phyloP scores from a whole-genome alignment of 2,888 invertebrate genomes.

The Ectemnius continuus region DNA sequence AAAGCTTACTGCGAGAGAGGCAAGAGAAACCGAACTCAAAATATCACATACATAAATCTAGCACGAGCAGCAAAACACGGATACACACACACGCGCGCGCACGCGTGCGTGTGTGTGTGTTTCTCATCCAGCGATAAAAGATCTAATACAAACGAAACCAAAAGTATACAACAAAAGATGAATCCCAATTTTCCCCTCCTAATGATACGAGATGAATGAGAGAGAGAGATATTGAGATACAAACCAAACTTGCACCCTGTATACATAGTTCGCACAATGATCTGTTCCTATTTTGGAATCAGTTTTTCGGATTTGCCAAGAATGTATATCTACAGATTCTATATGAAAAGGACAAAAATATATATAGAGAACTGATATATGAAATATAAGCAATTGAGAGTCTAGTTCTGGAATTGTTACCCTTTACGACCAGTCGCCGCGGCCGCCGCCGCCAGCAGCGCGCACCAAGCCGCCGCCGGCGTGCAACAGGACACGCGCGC shows the following conservation, averaged over 20 bases:
- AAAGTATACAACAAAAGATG: conserved; percentile 9
- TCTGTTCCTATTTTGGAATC: conserved; percentile 75
- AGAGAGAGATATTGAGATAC: conserved; percentile 27
- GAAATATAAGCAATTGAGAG: conserved; percentile 63
- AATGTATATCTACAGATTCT: conserved; percentile 67
- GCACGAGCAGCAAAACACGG: conserved; percentile 34
- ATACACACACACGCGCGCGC: conserved; percentile 32
- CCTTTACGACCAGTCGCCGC: conserved; percentile 33
- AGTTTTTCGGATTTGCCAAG: conserved; percentile 74
- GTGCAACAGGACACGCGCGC: conserved; percentile 1
- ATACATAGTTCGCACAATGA: conserved; percentile 76
- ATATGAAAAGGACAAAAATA: conserved; percentile 51
- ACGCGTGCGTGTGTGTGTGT: too few species aligned
- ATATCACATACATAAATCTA: conserved; percentile 39
- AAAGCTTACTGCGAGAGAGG: conserved; percentile 32
- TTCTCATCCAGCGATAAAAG: conserved; percentile 27
- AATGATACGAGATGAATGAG: conserved; percentile 22
- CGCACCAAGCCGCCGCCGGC: too few species aligned
- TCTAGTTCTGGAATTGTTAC: conserved; percentile 64
- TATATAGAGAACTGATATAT: conserved; percentile 57
- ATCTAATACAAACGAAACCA: conserved; percentile 34
- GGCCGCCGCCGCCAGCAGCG: too few species aligned
- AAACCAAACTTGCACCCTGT: conserved; percentile 70
- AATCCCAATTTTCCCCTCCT: conserved; percentile 16
- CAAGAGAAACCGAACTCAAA: conserved; percentile 38